phyloP scores from a whole-genome alignment of 2,113 vertebrate genomes.

The Saccopteryx bilineata region DNA sequence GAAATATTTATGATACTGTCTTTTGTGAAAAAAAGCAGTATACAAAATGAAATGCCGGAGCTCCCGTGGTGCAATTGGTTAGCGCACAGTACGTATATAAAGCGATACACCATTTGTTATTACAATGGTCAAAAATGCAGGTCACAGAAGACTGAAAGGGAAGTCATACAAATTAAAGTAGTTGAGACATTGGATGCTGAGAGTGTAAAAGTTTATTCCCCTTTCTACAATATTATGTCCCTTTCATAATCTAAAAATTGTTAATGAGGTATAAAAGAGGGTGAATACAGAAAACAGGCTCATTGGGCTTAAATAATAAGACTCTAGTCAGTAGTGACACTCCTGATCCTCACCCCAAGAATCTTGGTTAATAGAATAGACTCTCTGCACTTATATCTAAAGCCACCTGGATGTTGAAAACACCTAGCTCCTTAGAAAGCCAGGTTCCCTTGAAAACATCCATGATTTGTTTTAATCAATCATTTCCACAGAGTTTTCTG shows the following conservation, averaged over 20 bases:
- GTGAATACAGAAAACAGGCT: not conserved
- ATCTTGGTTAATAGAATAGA: not conserved
- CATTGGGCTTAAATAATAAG: not conserved
- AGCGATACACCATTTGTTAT: not conserved
- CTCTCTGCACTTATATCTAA: not conserved
- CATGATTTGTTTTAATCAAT: not conserved
- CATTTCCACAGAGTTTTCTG: constrained; percentile 30
- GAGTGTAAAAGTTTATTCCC: not conserved
- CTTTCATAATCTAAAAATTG: not conserved
- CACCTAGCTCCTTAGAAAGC: not conserved
- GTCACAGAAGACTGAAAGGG: not conserved
- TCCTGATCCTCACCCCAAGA: not conserved
- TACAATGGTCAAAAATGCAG: not conserved
- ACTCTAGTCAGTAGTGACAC: not conserved
- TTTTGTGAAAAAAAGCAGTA: not conserved
- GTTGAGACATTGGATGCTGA: not conserved
- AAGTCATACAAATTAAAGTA: not conserved
- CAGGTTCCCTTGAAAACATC: not conserved
- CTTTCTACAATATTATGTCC: not conserved
- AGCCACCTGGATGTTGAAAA: not conserved
- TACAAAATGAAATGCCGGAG: not conserved
- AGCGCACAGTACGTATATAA: not conserved
- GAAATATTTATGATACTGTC: not conserved
- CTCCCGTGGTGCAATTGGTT: too few species aligned
- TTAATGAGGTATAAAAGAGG: not conserved